Conservation (phyloP, 2,888 invertebrate species). For the Julus scanicus region DNA sequence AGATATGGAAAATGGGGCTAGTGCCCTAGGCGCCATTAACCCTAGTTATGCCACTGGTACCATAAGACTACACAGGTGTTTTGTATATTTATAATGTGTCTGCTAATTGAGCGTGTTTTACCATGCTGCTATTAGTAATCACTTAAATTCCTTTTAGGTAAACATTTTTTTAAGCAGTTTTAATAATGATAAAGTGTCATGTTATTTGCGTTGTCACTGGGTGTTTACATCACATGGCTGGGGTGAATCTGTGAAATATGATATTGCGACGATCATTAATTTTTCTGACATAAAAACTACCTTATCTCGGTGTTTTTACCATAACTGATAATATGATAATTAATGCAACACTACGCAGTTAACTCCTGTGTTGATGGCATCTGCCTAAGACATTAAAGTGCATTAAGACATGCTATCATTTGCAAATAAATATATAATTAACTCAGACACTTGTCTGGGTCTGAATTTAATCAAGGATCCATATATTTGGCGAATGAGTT, state of each 20-base stretch:
- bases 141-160: not conserved
- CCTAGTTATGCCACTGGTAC: too few relatives aligned
- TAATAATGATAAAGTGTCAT: not conserved
- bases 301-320: not conserved
- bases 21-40: too few relatives aligned
- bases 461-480: too few relatives aligned
- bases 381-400: not conserved
- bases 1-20: too few relatives aligned
- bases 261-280: not conserved
- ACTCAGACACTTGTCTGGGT: not conserved
- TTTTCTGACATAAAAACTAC: not conserved
- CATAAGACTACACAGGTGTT: too few relatives aligned
- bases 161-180: not conserved
- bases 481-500: too few relatives aligned
- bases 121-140: not conserved
- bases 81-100: too few relatives aligned
- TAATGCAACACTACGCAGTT: not conserved
- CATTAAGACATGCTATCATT: not conserved
- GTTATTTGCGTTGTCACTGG: not conserved
- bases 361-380: not conserved
- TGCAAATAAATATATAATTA: not conserved
- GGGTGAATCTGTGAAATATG: slow-evolving; percentile 12
- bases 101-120: too few relatives aligned
- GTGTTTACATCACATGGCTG: not conserved
- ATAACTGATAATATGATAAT: not conserved